These are phyloP conservation scores for Liopterus haemorrhoidalis DNA, from an alignment of 2,888 invertebrate species.

Conservation along the genomic window DNA sequence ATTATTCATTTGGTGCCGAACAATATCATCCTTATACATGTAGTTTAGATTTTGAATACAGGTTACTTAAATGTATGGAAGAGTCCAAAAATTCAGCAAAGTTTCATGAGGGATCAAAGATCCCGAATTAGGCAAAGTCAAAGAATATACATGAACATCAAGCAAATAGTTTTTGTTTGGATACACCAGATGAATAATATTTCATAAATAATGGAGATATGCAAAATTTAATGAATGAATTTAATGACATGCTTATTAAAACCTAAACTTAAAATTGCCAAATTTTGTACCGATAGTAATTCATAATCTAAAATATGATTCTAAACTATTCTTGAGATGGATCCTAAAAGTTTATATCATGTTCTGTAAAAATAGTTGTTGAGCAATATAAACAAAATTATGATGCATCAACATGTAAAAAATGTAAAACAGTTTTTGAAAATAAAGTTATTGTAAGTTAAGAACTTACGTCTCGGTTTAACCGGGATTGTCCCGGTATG, in stretches of 20 bases:
- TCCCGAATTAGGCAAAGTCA: slow-evolving; percentile 14
- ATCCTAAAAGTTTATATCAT: too few relatives aligned
- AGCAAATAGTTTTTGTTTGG: slow-evolving; percentile 17
- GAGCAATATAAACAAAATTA: too few relatives aligned
- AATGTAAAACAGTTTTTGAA: too few relatives aligned
- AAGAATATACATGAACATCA: slow-evolving; percentile 14
- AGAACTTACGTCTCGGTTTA: too few relatives aligned
- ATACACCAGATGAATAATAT: slow-evolving; percentile 16
- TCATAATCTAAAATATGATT: slow-evolving; percentile 17
- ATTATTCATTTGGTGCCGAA: too few relatives aligned
- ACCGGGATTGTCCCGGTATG: too few relatives aligned
- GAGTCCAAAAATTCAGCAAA: too few relatives aligned
- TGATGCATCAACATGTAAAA: too few relatives aligned
- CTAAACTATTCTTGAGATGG: too few relatives aligned
- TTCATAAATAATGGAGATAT: slow-evolving; percentile 14
- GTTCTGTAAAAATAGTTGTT: too few relatives aligned
- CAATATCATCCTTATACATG: slow-evolving; percentile 8
- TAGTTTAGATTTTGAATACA: slow-evolving; percentile 18
- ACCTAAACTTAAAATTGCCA: slow-evolving; percentile 16
- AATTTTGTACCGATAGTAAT: slow-evolving; percentile 16
- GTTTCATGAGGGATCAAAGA: slow-evolving; percentile 9
- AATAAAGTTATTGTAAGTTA: too few relatives aligned
- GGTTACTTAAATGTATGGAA: too few relatives aligned
- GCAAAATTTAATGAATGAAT: slow-evolving; percentile 17
- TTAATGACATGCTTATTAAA: slow-evolving; percentile 17